A percentile compares a stretch with the other conserved stretches of the same genome.
Evolutionary conservation across 2,797 vertebrate genomes (phyloP).

Genomic region (Chrosomus eos): DNA sequence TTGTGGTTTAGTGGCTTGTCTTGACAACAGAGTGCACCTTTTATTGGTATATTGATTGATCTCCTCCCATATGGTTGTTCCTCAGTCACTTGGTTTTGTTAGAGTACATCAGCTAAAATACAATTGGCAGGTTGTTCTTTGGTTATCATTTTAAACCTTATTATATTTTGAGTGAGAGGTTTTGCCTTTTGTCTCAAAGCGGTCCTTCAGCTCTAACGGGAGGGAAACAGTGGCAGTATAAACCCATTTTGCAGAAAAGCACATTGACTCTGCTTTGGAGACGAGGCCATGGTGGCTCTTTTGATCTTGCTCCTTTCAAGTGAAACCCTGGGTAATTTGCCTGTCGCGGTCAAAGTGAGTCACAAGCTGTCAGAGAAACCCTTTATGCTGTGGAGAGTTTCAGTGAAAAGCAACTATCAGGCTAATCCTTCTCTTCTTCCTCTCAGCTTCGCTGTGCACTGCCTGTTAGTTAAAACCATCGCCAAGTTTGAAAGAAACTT

Average conservation of each 20-base stretch:
- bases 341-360: conserved; percentile 53
- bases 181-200: conserved; percentile 37
- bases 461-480: conserved; percentile 41
- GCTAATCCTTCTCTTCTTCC: conserved; percentile 41
- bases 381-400: conserved; percentile 44
- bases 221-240: conserved; percentile 29
- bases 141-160: neutral
- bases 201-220: neutral
- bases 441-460: conserved; percentile 23
- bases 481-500: conserved; percentile 9
- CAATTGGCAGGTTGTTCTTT: conserved; percentile 1
- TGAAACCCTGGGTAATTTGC: conserved; percentile 57
- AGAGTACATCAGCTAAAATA: conserved; percentile 11
- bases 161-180: conserved; percentile 26
- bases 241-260: conserved; percentile 48
- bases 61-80: conserved; percentile 24
- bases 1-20: conserved; percentile 65
- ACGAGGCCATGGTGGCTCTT: conserved; percentile 52
- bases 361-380: conserved; percentile 52
- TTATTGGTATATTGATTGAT: conserved; percentile 72
- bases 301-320: conserved; percentile 60
- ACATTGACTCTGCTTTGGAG: conserved; percentile 53
- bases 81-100: too few relatives aligned
- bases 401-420: conserved; percentile 42
- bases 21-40: conserved; percentile 74